Evolutionary conservation across 2,113 vertebrate species (phyloP).

Genomic region (Sinocyclocheilus anophthalmus): DNA sequence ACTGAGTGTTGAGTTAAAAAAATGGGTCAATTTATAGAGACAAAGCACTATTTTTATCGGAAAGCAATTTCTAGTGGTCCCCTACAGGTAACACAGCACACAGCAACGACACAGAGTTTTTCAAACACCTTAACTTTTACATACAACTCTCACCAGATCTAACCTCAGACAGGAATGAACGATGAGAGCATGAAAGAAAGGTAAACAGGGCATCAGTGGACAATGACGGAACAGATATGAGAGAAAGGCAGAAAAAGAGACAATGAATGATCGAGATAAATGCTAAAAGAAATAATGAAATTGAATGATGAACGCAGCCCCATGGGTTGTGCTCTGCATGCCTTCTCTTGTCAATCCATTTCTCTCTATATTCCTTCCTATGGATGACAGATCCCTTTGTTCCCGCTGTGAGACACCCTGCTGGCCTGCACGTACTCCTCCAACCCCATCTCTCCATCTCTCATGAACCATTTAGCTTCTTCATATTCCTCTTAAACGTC

Average conservation of each 20-base stretch:
- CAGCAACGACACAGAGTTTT: conserved; percentile 69
- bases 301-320: conserved; percentile 16
- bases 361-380: neutral
- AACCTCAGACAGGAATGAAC: neutral
- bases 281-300: neutral
- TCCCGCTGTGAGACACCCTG: neutral
- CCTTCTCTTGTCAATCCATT: conserved; percentile 18
- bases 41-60: conserved; percentile 77
- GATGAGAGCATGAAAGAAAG: conserved; percentile 14
- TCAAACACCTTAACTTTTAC: conserved; percentile 58
- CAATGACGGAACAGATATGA: conserved; percentile 28
- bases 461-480: neutral
- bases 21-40: conserved; percentile 74
- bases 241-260: conserved; percentile 7
- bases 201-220: conserved; percentile 6
- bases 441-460: neutral
- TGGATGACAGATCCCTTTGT: conserved; percentile 5
- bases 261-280: conserved; percentile 35
- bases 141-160: conserved; percentile 54
- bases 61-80: conserved; percentile 73
- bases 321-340: neutral
- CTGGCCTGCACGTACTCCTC: conserved; percentile 23
- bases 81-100: conserved; percentile 71
- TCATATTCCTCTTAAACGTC: conserved; percentile 21
- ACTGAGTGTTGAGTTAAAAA: conserved; percentile 71